Evolutionary conservation across 1,140 invertebrate species (phyloP).

Genomic region (Drosophila carrolli): DNA sequence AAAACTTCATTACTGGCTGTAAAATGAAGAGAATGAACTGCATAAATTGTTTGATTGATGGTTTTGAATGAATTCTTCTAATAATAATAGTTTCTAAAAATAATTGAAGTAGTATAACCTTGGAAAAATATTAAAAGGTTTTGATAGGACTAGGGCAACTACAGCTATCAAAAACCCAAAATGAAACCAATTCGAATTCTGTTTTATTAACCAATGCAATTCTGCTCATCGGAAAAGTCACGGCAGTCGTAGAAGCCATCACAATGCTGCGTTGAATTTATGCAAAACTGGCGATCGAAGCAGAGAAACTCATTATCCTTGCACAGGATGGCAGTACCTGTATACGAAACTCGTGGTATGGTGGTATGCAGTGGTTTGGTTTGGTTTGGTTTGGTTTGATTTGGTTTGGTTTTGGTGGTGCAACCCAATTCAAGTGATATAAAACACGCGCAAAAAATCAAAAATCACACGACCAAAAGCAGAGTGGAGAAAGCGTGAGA

Average conservation of each 20-base stretch:
- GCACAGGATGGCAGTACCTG: conserved; percentile 81
- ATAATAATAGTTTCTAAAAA: too few relatives aligned
- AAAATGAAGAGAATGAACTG: too few relatives aligned
- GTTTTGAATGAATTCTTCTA: too few relatives aligned
- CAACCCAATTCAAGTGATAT: conserved; percentile 25
- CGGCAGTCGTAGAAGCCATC: conserved; percentile 95
- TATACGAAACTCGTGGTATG: conserved; percentile 6
- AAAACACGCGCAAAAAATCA: conserved; percentile 18
- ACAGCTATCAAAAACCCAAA: conserved; percentile 8
- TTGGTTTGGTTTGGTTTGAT: conserved; percentile 14
- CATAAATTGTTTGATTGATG: too few relatives aligned
- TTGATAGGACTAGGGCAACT: neutral
- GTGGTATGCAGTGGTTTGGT: conserved; percentile 2
- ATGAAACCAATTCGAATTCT: conserved; percentile 1
- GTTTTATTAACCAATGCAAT: conserved; percentile 88
- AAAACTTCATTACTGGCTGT: too few relatives aligned
- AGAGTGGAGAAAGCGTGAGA: conserved; percentile 33
- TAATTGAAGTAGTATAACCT: too few relatives aligned
- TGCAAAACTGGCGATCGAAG: conserved; percentile 88
- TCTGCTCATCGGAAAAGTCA: conserved; percentile 96
- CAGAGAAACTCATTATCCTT: conserved; percentile 88
- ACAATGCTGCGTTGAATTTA: conserved; percentile 89
- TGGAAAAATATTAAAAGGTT: neutral
- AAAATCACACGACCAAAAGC: conserved; percentile 17
- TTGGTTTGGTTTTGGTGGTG: conserved; percentile 21